phyloP scores from a whole-genome alignment of 1,140 invertebrate species.

The Leptopilina clavipes region DNA sequence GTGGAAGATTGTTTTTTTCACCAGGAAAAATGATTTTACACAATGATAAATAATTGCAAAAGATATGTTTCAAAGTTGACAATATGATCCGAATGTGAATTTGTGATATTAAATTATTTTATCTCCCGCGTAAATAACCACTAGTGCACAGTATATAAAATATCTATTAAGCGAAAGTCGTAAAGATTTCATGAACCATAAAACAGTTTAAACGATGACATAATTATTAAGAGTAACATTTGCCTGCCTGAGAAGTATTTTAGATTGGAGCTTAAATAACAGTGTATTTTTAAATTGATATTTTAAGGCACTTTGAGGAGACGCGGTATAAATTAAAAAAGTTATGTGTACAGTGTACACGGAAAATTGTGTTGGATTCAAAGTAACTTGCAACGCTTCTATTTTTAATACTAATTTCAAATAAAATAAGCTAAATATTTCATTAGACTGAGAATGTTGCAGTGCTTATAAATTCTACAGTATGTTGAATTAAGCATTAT shows the following conservation, averaged over 20 bases:
- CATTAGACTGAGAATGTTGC: too few relatives aligned
- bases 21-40: too few relatives aligned
- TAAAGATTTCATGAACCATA: slow-evolving; percentile 8
- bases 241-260: neutral
- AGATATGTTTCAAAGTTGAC: neutral
- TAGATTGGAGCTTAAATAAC: neutral
- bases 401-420: too few relatives aligned
- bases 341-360: too few relatives aligned
- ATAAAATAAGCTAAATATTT: too few relatives aligned
- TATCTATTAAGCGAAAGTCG: neutral
- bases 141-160: slow-evolving; percentile 16
- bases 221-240: neutral
- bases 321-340: too few relatives aligned
- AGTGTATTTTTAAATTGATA: neutral
- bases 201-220: slow-evolving; percentile 15
- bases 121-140: slow-evolving; percentile 1
- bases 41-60: neutral
- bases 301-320: too few relatives aligned
- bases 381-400: too few relatives aligned
- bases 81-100: neutral
- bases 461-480: too few relatives aligned
- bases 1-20: too few relatives aligned
- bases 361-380: too few relatives aligned
- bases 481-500: too few relatives aligned
- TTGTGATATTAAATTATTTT: slow-evolving; percentile 1